Base-by-base conservation (phyloP, 2,113 vertebrate species). In the Camelus bactrianus region DNA sequence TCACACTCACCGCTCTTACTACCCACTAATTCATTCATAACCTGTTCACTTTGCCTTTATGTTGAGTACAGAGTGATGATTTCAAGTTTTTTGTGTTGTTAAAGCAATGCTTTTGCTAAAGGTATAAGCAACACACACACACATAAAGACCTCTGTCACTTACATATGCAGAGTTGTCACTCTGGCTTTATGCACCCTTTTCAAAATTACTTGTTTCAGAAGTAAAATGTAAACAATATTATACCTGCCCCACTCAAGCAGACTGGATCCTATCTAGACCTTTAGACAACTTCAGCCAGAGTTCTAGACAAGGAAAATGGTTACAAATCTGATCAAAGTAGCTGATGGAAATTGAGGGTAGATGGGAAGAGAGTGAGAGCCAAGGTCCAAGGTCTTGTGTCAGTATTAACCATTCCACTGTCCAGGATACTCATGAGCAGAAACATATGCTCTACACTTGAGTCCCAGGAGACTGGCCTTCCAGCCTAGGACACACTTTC, bases 201-300 rank as follows among this genome's bases (percentile, higher is more conserved):
- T 84, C 58, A 8, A 42, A 76, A 75, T 58, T n/a, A 85, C 1
- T 8, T 86, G 3, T 52, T 89, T 75, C n/a, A 17, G 22, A 73
- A 32, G 77, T 65, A 79, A 67, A 93, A 91, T 76, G 13, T 82
- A 76, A 89, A 86, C 60, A 84, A 58, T 73, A 80, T 95, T 58
- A 72, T 26, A 81, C 56, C 28, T 24, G 2, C 30, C 76, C 12
- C 22, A 83, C 48, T 92, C 65, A 75, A 72, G 32, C 2, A 80
- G 13, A 28, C 52, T 46, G 30, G 32, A 46, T 90, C 42, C n/a
- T 86, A 35, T 54, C 13, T 38, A 67, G n/a, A 22, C 7, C 38
- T 38, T 76, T 8, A 56, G 17, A 75, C 8, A 28, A 50, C 60
- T 81, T 60, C 14, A 95, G 20, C 6, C 52, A 6, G 35, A 84